phyloP scores from a whole-genome alignment of 2,113 vertebrate species.

The Catagonus wagneri region DNA sequence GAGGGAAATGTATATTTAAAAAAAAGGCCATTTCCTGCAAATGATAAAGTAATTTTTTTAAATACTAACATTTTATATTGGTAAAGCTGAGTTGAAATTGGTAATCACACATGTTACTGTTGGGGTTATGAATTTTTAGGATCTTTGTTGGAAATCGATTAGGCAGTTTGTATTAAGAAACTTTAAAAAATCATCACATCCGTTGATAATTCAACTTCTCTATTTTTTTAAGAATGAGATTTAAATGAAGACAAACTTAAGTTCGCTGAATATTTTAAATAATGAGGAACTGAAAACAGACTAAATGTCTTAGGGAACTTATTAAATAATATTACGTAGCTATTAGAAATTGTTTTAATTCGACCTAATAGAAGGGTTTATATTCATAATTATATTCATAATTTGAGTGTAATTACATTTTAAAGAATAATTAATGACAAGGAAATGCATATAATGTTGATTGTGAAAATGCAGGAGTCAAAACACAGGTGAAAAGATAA shows the following conservation, averaged over 20 bases:
- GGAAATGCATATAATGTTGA: background rate
- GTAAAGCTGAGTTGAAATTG: conserved; percentile 25
- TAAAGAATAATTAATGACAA: conserved; percentile 1
- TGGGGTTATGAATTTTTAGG: background rate
- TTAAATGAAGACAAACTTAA: background rate
- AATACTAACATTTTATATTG: background rate
- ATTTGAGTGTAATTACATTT: background rate
- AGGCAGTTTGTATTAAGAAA: background rate
- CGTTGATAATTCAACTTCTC: background rate
- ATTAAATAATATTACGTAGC: background rate
- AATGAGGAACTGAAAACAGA: background rate
- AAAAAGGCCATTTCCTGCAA: background rate
- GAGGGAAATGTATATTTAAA: background rate
- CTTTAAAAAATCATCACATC: background rate
- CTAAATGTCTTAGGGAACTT: background rate
- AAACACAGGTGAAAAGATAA: background rate
- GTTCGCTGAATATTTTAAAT: background rate
- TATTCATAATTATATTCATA: conserved; percentile 8
- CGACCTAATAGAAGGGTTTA: background rate
- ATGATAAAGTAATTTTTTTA: background rate
- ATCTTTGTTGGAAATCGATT: background rate
- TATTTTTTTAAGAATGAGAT: background rate
- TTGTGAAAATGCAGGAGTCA: background rate
- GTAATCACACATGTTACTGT: background rate
- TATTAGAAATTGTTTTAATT: conserved; percentile 27